These are phyloP conservation scores for Rallus crepitans DNA, from an alignment of 2,797 vertebrate species.

Conservation along the genomic window DNA sequence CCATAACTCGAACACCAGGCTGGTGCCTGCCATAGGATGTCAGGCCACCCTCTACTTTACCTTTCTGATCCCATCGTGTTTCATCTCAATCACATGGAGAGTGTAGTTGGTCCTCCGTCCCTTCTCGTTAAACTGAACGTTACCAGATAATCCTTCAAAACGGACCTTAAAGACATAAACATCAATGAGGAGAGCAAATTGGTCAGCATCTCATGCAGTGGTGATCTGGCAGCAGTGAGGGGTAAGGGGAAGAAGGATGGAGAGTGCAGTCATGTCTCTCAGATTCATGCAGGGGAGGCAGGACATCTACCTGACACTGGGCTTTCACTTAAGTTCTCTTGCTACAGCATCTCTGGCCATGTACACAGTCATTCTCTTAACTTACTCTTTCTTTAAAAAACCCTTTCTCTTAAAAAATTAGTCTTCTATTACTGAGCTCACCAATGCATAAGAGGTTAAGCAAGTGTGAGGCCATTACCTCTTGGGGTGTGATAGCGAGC, in stretches of 20 bases:
- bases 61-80: conserved; percentile 92
- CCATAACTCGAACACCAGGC: rapidly evolving
- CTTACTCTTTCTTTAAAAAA: neutral
- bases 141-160: conserved; percentile 95
- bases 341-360: neutral
- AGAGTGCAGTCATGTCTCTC: neutral
- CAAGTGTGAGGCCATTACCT: neutral
- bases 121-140: conserved; percentile 98
- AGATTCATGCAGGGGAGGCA: neutral
- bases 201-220: neutral
- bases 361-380: neutral
- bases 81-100: conserved; percentile 94
- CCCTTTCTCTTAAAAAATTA: neutral
- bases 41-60: conserved; percentile 69
- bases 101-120: conserved; percentile 96
- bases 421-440: neutral
- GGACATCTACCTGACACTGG: rapidly evolving
- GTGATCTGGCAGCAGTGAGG: neutral
- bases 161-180: conserved; percentile 83
- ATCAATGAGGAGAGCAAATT: neutral
- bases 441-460: neutral
- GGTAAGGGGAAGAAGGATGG: neutral
- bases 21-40: neutral
- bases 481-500: neutral
- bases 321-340: neutral